Evolutionary conservation across 2,113 vertebrate genomes (phyloP), one percentile per base, ranked within the genome.

Genomic region (Odontophorus gujanensis): DNA sequence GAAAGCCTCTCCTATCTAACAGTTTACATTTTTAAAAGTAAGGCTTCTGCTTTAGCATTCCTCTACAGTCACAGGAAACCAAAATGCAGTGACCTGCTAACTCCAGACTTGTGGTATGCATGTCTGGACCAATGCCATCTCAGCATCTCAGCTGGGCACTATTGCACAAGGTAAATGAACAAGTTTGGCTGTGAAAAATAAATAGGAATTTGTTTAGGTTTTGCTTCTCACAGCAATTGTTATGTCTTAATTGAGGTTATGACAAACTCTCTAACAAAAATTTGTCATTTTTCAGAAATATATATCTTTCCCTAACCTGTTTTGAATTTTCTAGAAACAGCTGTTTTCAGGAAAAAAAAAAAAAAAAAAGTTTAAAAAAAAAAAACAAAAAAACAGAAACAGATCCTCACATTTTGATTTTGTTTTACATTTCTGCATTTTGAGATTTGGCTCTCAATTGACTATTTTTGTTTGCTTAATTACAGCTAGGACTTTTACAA

Each of bases 401-500:
- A 48, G 76, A 65, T 51, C 5, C 2, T 48, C 12, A 26, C 51
- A 17, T 9, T 84, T 45, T 80, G 22, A n/a, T 88, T 92, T 95
- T 36, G 57, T 89, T 89, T 72, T 24, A 2, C 50, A 26, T 68
- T 80, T 51, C 7, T 53, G 4, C 40, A 43, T 76, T 74, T 66
- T 57, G 45, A 87, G 22, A 75, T 65, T 61, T 59, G 66, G 32
- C 74, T 81, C 53, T 67, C 3, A 4, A 45, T 26, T 65, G 57
- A 21, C 62, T 81, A 12, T 20, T 90, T 94, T 53, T 81, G 19
- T 77, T 28, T 47, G 50, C 38, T 85, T 87, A 82, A 87, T 85
- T 82, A 93, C 85, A 91, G 22, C 72, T 7, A 82, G 47, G 38
- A 80, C n/a, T 77, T 89, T 82, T 80, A 53, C 20, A 85, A 77